Conservation (phyloP, 2,797 vertebrate species). For the Erethizon dorsatum region DNA sequence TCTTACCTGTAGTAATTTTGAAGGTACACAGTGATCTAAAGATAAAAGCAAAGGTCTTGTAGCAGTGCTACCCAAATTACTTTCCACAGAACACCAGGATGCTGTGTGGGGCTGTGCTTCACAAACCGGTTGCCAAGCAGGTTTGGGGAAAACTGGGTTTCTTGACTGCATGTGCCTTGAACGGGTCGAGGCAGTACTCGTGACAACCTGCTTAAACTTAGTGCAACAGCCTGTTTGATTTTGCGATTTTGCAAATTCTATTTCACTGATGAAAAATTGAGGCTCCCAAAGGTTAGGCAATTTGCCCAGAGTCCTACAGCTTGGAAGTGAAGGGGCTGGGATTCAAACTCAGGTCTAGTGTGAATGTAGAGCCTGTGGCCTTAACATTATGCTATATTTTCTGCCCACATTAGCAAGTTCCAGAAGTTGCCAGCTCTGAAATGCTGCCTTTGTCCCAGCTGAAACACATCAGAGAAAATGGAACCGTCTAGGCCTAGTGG, state of each 20-base stretch:
- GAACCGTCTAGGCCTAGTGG: not conserved
- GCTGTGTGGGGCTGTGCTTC: accelerated
- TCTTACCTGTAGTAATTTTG: constrained; percentile 47
- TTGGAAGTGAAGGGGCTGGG: not conserved
- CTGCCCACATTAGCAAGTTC: not conserved
- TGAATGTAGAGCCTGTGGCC: not conserved
- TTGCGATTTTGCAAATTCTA: constrained; percentile 3
- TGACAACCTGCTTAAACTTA: not conserved
- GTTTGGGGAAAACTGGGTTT: not conserved
- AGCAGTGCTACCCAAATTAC: not conserved
- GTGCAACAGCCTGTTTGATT: not conserved
- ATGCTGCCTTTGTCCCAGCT: not conserved
- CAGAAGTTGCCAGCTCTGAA: not conserved
- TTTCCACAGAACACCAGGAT: not conserved
- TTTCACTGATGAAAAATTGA: not conserved
- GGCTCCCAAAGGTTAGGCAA: not conserved
- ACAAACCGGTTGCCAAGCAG: not conserved
- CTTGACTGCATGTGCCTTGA: not conserved
- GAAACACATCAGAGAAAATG: not conserved
- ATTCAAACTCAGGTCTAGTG: not conserved
- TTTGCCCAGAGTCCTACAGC: not conserved
- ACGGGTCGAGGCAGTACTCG: not conserved
- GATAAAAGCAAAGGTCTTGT: constrained; percentile 56
- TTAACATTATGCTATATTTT: not conserved
- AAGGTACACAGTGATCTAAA: constrained; percentile 34